Evolutionary conservation across 1,140 invertebrate genomes (phyloP), one percentile per base, ranked within the genome.

Genomic region (Choristoneura fumiferana): DNA sequence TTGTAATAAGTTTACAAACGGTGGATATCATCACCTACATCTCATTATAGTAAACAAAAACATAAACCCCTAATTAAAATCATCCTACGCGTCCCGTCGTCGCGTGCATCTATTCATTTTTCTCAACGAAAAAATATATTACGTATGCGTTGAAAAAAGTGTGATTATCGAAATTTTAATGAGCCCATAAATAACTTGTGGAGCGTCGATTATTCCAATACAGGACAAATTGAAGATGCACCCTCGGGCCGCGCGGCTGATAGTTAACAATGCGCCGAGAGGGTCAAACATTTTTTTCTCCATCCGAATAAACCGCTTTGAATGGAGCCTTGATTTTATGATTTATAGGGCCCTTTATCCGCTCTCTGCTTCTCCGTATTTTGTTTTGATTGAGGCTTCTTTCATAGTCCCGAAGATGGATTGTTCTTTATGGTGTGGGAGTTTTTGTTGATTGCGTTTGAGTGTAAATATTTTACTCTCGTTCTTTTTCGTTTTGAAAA

Each of bases 381-480:
- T 81, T 87, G 78, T 88, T 88, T 88, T 85, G 82, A 87, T 87
- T 85, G 84, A 82, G 78, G 76, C 77, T 85, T 79, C 82, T 85
- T 88, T 84, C 73, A 85, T 65, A 71, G 69, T 60, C 63, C 65
- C 65, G 62, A 85, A 88, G 85, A 88, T 88, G 86, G 82, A 87
- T 88, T 88, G 84, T 88, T 87, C 79, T 78, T 70, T 69, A 72
- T 76, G 73, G 69, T 81, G 81, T 84, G 78, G 76, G 82, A 85
- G 83, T 80, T 80, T 84, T 81, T 77, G 78, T 82, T 77, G 77
- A 76, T 76, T 76, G 71, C 66, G 58, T 73, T 74, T 62, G 65
- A 79, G 72, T 80, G 72, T 79, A 81, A 82, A 82, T 82, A 78
- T 81, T 79, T 73, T 81, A 65, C 65, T 73, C 71, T 72, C 72